Base-by-base conservation (phyloP, 2,113 vertebrate species). In the Micronycteris hirsuta region DNA sequence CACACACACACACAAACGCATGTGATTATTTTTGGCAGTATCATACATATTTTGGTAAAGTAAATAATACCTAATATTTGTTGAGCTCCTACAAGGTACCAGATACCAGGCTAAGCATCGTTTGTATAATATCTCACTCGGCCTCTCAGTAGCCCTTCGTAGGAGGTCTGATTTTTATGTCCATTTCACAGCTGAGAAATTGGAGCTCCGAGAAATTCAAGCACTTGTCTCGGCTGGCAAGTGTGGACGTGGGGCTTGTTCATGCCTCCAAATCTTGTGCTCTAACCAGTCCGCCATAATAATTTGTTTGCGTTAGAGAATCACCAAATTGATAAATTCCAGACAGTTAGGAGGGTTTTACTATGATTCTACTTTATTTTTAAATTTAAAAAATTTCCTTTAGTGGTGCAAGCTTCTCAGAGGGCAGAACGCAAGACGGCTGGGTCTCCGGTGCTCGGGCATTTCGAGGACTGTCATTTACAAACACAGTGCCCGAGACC, bases 391-490 rank as follows among this genome's bases (percentile, higher is more conserved):
- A 7, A n/a, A 52, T 49, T 73, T 76, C 12, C 5, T 52, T 76
- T 47, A 36, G 36, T 36, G 16, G 43, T 1, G 12, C n/a, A 45
- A 47, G 20, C 56, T 33, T 94, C 47, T 76, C 28, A 33, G 82
- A 93, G 52, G 86, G 43, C 47, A 86, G 61, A 41, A 83, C 38
- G 43, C 43, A 91, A 49, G 86, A 58, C 17, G 31, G 41, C 47
- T 41, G 45, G 68, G 86, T 56, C 77, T 47, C 82, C 1, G 7
- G 26, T 12, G 73, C 77, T 86, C 76, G 1, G 5, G 93, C 96
- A 84, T 98, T 96, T 93, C 87, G 98, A 90, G 86, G 94, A 97
- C 94, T 84, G 96, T 95, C 97, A 97, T 96, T 98, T 96, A 96
- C 94, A 97, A 93, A 77, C 86, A 86, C 0, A 61, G 96, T 92